phyloP scores from a whole-genome alignment of 2,797 vertebrate species.

The Mico argentatus region DNA sequence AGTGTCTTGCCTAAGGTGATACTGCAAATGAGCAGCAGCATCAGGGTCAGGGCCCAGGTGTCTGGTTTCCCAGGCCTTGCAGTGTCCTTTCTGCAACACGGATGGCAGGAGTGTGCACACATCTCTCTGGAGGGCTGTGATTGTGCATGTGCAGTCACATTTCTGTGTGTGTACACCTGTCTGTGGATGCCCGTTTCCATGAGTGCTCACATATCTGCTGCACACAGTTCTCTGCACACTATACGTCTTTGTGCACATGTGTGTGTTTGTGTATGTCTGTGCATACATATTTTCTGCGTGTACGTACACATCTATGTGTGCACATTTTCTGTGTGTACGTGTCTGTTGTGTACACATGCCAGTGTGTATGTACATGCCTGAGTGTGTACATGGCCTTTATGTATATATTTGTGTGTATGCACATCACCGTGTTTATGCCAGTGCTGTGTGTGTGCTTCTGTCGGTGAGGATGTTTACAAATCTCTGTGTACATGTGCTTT shows the following conservation, averaged over 20 bases:
- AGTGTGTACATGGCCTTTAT: background rate
- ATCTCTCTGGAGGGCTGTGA: background rate
- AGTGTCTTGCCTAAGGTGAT: background rate
- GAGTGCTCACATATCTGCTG: background rate
- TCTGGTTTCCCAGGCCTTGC: background rate
- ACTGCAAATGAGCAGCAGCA: background rate
- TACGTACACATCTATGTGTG: background rate
- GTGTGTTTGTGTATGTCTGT: background rate
- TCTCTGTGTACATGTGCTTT: background rate
- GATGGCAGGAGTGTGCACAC: rapidly evolving
- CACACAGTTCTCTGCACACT: background rate
- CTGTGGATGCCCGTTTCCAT: background rate
- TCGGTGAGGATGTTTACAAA: rapidly evolving
- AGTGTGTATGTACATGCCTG: background rate
- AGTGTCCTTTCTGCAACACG: background rate
- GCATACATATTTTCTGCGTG: background rate
- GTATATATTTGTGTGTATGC: rapidly evolving
- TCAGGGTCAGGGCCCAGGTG: background rate
- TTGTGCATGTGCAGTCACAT: rapidly evolving
- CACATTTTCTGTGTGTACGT: background rate
- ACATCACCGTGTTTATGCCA: background rate
- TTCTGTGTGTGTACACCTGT: background rate
- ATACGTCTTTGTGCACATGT: rapidly evolving
- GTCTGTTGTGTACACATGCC: background rate
- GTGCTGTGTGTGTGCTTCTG: too few relatives aligned